Percentiles rank a stretch among this genome's conserved stretches.
These are phyloP conservation scores for Samia ricini DNA, from an alignment of 1,140 invertebrate species.

Conservation along the genomic window DNA sequence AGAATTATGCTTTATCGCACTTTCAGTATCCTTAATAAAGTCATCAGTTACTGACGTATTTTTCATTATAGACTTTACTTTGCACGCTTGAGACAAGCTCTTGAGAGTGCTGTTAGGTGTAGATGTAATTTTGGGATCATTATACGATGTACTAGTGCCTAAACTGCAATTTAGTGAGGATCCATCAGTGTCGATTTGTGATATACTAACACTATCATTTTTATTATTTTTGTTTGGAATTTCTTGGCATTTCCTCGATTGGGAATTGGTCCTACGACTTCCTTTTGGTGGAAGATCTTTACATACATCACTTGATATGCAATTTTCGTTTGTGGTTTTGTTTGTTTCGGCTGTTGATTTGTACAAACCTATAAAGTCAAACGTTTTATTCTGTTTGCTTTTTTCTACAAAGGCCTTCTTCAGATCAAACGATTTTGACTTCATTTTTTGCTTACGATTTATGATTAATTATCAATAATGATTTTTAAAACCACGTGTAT, in stretches of 20 bases:
- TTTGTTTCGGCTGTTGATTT: constrained; percentile 41
- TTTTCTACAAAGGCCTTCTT: constrained; percentile 21
- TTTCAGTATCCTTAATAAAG: constrained; percentile 17
- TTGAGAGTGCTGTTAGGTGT: constrained; percentile 29
- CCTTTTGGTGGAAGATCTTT: constrained; percentile 15
- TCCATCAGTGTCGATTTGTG: constrained; percentile 32
- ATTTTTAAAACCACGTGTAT: too few relatives aligned
- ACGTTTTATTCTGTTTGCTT: constrained; percentile 35
- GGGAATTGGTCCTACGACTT: constrained; percentile 17
- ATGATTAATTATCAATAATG: background rate
- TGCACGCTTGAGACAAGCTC: constrained; percentile 5
- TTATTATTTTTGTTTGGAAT: constrained; percentile 36
- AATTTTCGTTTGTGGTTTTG: constrained; percentile 20
- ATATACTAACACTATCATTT: constrained; percentile 31
- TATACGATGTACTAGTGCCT: constrained; percentile 11
- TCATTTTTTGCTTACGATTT: constrained; percentile 20
- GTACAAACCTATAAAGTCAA: constrained; percentile 48
- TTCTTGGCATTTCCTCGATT: constrained; percentile 12
- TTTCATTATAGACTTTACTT: constrained; percentile 42
- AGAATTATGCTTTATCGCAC: background rate
- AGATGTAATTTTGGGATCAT: constrained; percentile 33
- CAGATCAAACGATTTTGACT: constrained; percentile 40
- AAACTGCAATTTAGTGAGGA: constrained; percentile 20
- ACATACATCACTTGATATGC: constrained; percentile 15
- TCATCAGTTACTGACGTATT: constrained; percentile 12